Evolutionary conservation across 2,797 vertebrate species (phyloP), one percentile per base, ranked within the genome.

Genomic region (Poecilia wingei): DNA sequence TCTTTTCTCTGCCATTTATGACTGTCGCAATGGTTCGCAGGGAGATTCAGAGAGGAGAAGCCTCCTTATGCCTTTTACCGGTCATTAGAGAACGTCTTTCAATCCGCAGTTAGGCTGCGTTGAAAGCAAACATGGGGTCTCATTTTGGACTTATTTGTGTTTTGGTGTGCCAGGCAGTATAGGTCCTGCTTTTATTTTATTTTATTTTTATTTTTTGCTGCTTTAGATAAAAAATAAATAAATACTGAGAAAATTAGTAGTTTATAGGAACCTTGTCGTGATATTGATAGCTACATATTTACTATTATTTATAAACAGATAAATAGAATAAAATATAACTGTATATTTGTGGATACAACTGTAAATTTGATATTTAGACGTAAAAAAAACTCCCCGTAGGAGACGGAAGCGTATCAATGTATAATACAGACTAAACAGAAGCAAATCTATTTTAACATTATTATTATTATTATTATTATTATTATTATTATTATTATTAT

Each of bases 1-100:
- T 87, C 79, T 88, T 88, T 86, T 31, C 81, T 82, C 83, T 89
- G 68, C 80, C 86, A 79, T 91, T 93, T 90, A 82, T 88, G 88
- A 89, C 77, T 88, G 82, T 90, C 84, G 86, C 84, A 20, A 39
- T 59, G 82, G 82, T 80, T 89, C 84, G 82, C 82, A 75, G 77
- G 85, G 80, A 93, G 88, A 91, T 84, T 57, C 59, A 47, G 81
- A 80, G 68, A 74, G 46, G 83, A 84, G 70, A 77, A 83, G 41
- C 78, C 79, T 79, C 74, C 74, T 88, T 76, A 76, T 87, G 82
- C 85, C 76, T 90, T 75, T 73, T 45, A 77, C 90, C 78, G 86
- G 77, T 82, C 87, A 89, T 72, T 59, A 82, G 88, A 90, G 85
- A 85, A 78, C 72, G 84, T 82, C 87, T 89, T 83, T 92, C 86